These are phyloP conservation scores for Drosophila punjabiensis DNA, from an alignment of 1,140 invertebrate genomes.

Conservation along the genomic window DNA sequence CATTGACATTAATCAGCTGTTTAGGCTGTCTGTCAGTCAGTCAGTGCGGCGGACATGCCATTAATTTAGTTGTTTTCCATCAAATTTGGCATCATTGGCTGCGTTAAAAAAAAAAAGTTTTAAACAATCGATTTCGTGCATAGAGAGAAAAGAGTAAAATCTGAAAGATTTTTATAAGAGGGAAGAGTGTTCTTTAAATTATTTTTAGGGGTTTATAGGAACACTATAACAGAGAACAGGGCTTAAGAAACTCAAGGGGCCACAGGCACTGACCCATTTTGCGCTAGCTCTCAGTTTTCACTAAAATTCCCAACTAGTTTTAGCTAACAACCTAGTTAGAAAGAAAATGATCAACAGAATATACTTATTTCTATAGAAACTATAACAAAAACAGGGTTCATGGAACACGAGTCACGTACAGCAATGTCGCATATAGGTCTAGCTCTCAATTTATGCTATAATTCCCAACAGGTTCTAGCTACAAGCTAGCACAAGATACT, in stretches of 20 bases:
- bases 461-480: neutral
- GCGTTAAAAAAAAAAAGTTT: slow-evolving; percentile 18
- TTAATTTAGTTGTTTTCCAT: slow-evolving; percentile 51
- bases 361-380: neutral
- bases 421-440: neutral
- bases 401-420: neutral
- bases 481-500: neutral
- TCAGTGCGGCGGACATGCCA: slow-evolving; percentile 29
- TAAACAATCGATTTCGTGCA: slow-evolving; percentile 23
- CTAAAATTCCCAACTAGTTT: neutral
- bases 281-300: neutral
- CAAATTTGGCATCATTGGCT: slow-evolving; percentile 30
- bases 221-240: neutral
- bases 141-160: neutral
- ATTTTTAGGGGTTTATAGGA: neutral
- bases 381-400: too few species aligned
- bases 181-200: neutral
- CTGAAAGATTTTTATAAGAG: neutral
- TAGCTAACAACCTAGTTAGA: neutral
- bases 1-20: slow-evolving; percentile 59
- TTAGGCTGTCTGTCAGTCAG: slow-evolving; percentile 49
- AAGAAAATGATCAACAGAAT: too few species aligned
- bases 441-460: neutral
- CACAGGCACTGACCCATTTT: neutral
- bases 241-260: neutral